Evolutionary conservation across 2,888 invertebrate genomes (phyloP).

Genomic region (Blomia tropicalis): DNA sequence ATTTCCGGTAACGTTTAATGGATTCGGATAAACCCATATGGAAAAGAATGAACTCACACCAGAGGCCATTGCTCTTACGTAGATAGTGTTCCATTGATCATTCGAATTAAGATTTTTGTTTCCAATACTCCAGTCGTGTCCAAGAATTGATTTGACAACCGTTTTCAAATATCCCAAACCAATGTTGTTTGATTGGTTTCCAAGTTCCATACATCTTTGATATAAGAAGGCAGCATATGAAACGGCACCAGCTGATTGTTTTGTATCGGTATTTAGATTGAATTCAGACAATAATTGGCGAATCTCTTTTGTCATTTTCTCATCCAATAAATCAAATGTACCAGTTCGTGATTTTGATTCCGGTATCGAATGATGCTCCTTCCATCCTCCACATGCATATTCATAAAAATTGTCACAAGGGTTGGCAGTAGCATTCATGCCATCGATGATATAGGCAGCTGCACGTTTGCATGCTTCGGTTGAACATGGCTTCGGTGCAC

Average conservation of each 20-base stretch:
- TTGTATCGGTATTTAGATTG: neutral
- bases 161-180: neutral
- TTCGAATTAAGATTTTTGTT: neutral
- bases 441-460: neutral
- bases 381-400: slow-evolving; percentile 22
- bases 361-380: slow-evolving; percentile 16
- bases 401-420: slow-evolving; percentile 22
- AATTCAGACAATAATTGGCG: neutral
- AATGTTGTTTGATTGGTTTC: neutral
- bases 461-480: slow-evolving; percentile 16
- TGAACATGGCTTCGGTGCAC: neutral
- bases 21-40: neutral
- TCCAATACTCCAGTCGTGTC: neutral
- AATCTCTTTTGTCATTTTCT: slow-evolving; percentile 7
- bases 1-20: neutral
- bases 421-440: slow-evolving; percentile 4
- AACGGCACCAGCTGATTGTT: neutral
- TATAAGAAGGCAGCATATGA: neutral
- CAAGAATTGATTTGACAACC: neutral
- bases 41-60: neutral
- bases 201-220: neutral
- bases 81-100: neutral
- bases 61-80: neutral
- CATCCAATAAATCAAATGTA: slow-evolving; percentile 21
- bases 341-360: slow-evolving; percentile 8